phyloP scores from a whole-genome alignment of 1,140 invertebrate species.

The Rhyacophila brunnea region DNA sequence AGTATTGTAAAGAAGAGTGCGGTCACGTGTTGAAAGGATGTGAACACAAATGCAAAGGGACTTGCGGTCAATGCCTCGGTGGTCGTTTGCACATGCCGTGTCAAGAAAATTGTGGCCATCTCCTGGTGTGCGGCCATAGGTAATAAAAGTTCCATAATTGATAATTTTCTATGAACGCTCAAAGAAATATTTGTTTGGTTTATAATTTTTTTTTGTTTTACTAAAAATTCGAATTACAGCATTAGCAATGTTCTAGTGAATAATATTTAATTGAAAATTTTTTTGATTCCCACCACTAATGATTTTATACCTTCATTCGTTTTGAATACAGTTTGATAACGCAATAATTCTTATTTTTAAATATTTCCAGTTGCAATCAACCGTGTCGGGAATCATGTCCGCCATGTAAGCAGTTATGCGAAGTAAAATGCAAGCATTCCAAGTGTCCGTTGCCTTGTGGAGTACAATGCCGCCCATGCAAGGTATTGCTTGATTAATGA shows the following conservation, averaged over 20 bases:
- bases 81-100: slow-evolving; percentile 65
- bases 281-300: background rate
- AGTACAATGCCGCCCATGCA: slow-evolving; percentile 58
- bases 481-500: too few species aligned
- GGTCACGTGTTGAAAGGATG: slow-evolving; percentile 48
- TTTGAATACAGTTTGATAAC: too few species aligned
- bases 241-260: background rate
- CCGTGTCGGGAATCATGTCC: slow-evolving; percentile 61
- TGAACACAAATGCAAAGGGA: slow-evolving; percentile 59
- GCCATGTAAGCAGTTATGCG: slow-evolving; percentile 60
- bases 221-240: background rate
- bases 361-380: slow-evolving; percentile 57
- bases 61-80: slow-evolving; percentile 63
- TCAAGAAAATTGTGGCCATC: slow-evolving; percentile 56
- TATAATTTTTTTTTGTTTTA: background rate
- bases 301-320: too few species aligned
- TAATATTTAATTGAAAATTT: background rate
- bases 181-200: background rate
- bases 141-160: too few species aligned
- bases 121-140: slow-evolving; percentile 65
- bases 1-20: slow-evolving; percentile 52
- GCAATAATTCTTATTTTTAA: slow-evolving; percentile 21
- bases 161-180: too few species aligned
- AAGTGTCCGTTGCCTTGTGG: slow-evolving; percentile 60
- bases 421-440: slow-evolving; percentile 59